Conservation (phyloP, 2,113 vertebrate genomes). For the Tyrannus savana region DNA sequence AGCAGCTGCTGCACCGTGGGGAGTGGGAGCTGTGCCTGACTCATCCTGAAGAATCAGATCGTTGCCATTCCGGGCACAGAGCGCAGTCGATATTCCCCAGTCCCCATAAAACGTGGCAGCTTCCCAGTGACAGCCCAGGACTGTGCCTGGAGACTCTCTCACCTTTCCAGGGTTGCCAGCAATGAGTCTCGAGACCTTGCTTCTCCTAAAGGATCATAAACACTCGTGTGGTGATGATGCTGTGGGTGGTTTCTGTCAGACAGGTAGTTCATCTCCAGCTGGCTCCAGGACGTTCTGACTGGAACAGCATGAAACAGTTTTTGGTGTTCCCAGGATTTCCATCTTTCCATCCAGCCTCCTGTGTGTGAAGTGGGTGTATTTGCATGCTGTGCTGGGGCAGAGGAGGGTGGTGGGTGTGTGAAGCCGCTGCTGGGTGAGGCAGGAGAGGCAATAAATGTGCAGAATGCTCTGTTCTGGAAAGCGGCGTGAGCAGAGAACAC, state of each 20-base stretch:
- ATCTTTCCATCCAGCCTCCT: not conserved
- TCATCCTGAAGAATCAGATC: not conserved
- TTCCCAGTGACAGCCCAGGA: not conserved
- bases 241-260: not conserved
- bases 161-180: not conserved
- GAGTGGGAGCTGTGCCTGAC: not conserved
- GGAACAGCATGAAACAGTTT: not conserved
- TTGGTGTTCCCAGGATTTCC: not conserved
- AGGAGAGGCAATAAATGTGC: not conserved
- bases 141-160: not conserved
- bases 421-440: not conserved
- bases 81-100: not conserved
- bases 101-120: slow-evolving; percentile 21
- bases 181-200: not conserved
- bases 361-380: not conserved
- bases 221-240: not conserved
- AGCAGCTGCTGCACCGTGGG: not conserved
- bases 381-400: not conserved
- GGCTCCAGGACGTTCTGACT: not conserved
- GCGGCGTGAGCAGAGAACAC: not conserved
- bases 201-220: not conserved
- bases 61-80: not conserved
- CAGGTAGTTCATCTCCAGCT: not conserved
- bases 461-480: not conserved
- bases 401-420: not conserved